Conservation (phyloP, 2,797 vertebrate species). For the Pipistrellus nathusii region DNA sequence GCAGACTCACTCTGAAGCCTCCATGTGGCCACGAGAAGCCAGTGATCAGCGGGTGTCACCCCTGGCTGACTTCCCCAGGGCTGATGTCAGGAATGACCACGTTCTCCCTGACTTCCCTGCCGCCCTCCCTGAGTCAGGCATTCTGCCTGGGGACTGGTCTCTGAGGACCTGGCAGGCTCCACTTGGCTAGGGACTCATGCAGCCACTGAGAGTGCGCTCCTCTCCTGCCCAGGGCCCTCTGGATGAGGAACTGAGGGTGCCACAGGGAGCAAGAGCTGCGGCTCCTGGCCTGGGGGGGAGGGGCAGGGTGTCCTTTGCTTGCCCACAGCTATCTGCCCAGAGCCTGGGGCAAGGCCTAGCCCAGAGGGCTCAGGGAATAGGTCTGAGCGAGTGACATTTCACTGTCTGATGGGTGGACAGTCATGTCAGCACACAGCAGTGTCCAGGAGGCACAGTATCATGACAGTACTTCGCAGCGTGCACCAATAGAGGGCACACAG, state of each 20-base stretch:
- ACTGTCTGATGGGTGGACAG: neutral
- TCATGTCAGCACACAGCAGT: accelerated
- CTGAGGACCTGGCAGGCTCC: neutral
- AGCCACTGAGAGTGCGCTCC: neutral
- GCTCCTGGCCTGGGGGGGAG: neutral
- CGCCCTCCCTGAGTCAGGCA: neutral
- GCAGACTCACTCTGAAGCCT: neutral
- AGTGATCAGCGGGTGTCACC: neutral
- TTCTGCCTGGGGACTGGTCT: neutral
- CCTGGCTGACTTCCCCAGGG: neutral
- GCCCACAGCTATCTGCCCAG: neutral
- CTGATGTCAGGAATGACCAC: accelerated
- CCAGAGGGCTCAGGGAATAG: neutral
- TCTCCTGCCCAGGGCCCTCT: neutral
- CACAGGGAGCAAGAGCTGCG: accelerated
- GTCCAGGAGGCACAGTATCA: neutral
- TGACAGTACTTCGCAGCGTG: neutral
- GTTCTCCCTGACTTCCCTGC: neutral
- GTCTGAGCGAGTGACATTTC: accelerated
- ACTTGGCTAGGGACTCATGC: neutral
- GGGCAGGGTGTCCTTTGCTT: neutral
- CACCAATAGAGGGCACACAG: neutral
- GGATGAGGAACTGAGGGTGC: neutral
- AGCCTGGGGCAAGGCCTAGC: neutral
- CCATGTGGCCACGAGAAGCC: neutral